These are phyloP conservation scores for Dryoscopus gambensis DNA, from an alignment of 2,113 vertebrate species.

Conservation along the genomic window DNA sequence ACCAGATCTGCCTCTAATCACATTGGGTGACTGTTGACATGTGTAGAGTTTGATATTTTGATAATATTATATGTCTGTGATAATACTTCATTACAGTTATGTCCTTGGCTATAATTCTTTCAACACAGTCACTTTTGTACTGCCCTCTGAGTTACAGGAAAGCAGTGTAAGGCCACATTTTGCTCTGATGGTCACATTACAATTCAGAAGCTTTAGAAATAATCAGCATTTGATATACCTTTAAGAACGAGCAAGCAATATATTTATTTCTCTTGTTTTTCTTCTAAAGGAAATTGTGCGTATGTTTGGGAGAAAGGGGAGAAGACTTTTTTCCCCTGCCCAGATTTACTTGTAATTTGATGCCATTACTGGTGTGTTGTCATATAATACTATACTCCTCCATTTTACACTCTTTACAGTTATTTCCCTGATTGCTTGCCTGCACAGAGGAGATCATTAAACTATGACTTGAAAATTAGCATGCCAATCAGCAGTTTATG, in stretches of 20 bases:
- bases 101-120: conserved; percentile 55
- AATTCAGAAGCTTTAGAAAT: background rate
- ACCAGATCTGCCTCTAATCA: conserved; percentile 40
- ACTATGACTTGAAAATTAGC: background rate
- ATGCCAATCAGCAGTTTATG: background rate
- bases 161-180: background rate
- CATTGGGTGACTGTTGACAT: background rate
- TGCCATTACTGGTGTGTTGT: background rate
- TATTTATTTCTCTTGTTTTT: background rate
- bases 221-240: conserved; percentile 6
- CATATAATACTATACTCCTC: background rate
- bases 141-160: background rate
- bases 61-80: conserved; percentile 23
- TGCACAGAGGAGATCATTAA: background rate
- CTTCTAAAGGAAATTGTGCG: background rate
- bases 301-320: background rate
- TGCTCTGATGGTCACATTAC: background rate
- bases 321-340: background rate
- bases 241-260: background rate
- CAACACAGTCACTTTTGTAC: background rate
- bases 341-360: background rate
- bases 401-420: background rate
- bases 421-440: background rate
- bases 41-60: conserved; percentile 42
- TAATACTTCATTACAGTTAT: conserved; percentile 47